These are phyloP conservation scores for Rhipidura dahli DNA, from an alignment of 2,113 vertebrate genomes.

Conservation along the genomic window DNA sequence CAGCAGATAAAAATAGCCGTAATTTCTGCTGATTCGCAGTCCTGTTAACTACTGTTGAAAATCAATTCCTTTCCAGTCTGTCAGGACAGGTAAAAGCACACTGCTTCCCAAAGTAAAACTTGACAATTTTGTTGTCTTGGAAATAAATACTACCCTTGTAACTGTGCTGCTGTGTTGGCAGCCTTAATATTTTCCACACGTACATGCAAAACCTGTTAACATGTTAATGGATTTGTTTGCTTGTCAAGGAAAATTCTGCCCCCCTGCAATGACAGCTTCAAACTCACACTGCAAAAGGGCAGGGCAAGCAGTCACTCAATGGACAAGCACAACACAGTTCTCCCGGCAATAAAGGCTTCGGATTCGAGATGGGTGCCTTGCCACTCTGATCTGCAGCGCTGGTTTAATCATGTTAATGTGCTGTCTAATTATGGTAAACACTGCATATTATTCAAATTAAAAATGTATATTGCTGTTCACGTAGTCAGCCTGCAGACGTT, in stretches of 20 bases:
- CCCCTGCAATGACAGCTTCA: conserved; percentile 45
- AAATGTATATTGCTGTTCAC: conserved; percentile 51
- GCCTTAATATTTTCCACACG: conserved; percentile 13
- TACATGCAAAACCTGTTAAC: conserved; percentile 10
- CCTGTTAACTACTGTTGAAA: background rate
- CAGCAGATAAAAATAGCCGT: background rate
- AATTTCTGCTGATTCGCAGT: background rate
- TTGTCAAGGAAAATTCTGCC: conserved; percentile 39
- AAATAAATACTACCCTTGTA: background rate
- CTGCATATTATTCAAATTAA: conserved; percentile 63
- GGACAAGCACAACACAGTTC: background rate
- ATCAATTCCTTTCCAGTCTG: background rate
- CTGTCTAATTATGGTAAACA: conserved; percentile 69
- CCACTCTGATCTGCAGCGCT: background rate
- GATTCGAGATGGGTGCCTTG: background rate
- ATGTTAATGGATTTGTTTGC: conserved; percentile 54
- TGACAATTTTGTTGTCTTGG: background rate
- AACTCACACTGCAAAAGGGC: conserved; percentile 11
- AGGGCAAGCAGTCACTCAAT: background rate
- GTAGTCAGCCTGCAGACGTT: background rate
- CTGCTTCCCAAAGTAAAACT: accelerated
- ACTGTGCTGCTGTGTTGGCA: background rate
- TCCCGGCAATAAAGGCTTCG: background rate
- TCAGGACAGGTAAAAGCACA: background rate
- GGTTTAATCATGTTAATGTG: conserved; percentile 59